Evolutionary conservation across 2,797 vertebrate genomes (phyloP), one percentile per base, ranked within the genome.

Genomic region (Bovichtus diacanthus): DNA sequence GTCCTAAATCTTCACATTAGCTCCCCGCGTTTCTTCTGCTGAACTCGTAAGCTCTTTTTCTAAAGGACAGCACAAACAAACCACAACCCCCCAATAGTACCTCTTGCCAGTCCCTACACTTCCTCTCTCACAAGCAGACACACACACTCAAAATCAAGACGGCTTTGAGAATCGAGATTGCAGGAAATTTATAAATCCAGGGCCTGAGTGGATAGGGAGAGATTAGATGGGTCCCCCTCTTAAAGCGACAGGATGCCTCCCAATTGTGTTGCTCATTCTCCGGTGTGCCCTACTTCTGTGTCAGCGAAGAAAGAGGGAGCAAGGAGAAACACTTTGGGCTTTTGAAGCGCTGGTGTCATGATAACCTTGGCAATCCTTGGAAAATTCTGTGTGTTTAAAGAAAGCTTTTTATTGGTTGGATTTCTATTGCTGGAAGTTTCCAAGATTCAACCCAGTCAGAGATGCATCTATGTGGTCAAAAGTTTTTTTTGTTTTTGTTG

Each of bases 1-100:
- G 96, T 96, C 96, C 96, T 96, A 97, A 97, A 97, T 97, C 97
- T 97, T 97, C 96, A 96, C 96, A 97, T 97, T 97, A 97, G 96
- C 97, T 96, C 96, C 96, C 96, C 93, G 95, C 95, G 95, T 97
- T 97, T 97, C 96, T 96, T 96, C 95, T 95, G 95, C 96, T 96
- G 95, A 97, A 96, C 96, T 95, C 95, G 88, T 97, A 98, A 98
- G 97, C 97, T 96, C 94, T 97, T 97, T 96, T 97, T 97, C 96
- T 97, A 97, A 97, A 97, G 96, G 95, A 96, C 94, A 96, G 96
- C 95, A 96, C 96, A 97, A 97, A 98, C 96, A 97, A 97, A 95
- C 94, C 93, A 77, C 85, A 85, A 76, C 87, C 88, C 91, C 82
- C 85, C 86, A 85, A 73, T 84, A 86, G 87, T 83, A 90, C 90